Percentiles rank a stretch among this genome's conserved stretches.
Evolutionary conservation across 1,140 invertebrate genomes (phyloP).

Genomic region (Calephelis nemesis): DNA sequence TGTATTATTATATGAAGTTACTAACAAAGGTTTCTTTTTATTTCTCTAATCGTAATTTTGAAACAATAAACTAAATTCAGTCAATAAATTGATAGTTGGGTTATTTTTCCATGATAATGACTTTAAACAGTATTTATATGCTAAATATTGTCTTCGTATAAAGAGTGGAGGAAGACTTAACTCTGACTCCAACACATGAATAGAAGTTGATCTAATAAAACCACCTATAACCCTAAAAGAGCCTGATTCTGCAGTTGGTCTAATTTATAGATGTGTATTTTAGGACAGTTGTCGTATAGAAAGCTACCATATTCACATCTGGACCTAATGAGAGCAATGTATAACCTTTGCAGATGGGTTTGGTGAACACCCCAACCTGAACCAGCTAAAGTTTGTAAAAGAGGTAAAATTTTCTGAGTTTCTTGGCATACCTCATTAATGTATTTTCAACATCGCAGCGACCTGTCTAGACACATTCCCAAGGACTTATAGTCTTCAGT

Average conservation of each 20-base stretch:
- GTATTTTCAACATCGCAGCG: constrained; percentile 6
- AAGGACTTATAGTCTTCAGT: too few species aligned
- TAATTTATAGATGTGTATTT: constrained; percentile 1
- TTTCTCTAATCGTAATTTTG: background rate
- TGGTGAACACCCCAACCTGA: background rate
- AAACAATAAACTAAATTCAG: background rate
- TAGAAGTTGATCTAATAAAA: background rate
- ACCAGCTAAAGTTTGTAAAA: constrained; percentile 1
- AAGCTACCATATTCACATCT: constrained; percentile 5
- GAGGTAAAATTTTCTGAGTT: background rate
- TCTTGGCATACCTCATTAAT: constrained; percentile 13
- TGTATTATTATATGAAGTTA: background rate
- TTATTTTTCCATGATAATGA: background rate
- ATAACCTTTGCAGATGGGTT: background rate
- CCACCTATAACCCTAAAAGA: background rate
- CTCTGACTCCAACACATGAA: constrained; percentile 9
- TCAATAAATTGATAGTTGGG: background rate
- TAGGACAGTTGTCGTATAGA: background rate
- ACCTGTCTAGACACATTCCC: constrained; percentile 5
- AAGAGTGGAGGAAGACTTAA: background rate
- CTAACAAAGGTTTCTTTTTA: background rate
- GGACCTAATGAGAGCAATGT: background rate
- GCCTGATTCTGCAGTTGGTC: constrained; percentile 6
- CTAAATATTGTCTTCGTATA: constrained; percentile 5
- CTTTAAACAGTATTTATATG: background rate